phyloP scores from a whole-genome alignment of 2,888 invertebrate genomes.

The Abrostola triplasia region DNA sequence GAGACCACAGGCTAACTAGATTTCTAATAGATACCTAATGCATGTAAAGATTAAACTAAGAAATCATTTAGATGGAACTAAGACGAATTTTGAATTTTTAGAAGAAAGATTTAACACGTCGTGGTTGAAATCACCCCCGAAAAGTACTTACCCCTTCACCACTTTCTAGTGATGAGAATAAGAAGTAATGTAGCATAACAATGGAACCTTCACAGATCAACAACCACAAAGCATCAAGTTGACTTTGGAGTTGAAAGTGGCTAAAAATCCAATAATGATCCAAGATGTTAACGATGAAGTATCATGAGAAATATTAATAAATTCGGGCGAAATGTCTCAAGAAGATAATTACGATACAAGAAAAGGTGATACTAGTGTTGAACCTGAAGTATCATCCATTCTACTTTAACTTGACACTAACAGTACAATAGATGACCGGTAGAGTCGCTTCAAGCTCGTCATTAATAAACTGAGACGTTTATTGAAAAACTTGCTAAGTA shows the following conservation, averaged over 20 bases:
- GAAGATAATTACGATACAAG: not conserved
- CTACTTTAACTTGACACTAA: not conserved
- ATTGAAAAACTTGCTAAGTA: conserved; percentile 2
- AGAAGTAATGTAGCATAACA: too few relatives aligned
- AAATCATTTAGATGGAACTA: too few relatives aligned
- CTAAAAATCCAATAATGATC: not conserved
- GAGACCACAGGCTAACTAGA: conserved; percentile 6
- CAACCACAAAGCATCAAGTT: too few relatives aligned
- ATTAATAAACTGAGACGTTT: not conserved
- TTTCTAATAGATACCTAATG: conserved; percentile 10
- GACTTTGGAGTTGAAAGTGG: not conserved
- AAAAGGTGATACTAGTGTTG: too few relatives aligned
- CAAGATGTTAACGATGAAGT: not conserved
- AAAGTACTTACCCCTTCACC: too few relatives aligned
- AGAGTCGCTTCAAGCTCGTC: not conserved
- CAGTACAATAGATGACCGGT: conserved; percentile 1
- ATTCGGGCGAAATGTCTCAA: not conserved
- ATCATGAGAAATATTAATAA: not conserved
- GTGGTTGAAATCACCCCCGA: too few relatives aligned
- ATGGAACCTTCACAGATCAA: too few relatives aligned
- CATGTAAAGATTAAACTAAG: too few relatives aligned
- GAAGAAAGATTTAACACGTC: too few relatives aligned
- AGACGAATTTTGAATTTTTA: too few relatives aligned
- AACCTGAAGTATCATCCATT: not conserved
- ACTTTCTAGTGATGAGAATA: too few relatives aligned